These are phyloP conservation scores for Ceratothoa steindachneri DNA, from an alignment of 2,888 invertebrate species.

Conservation along the genomic window DNA sequence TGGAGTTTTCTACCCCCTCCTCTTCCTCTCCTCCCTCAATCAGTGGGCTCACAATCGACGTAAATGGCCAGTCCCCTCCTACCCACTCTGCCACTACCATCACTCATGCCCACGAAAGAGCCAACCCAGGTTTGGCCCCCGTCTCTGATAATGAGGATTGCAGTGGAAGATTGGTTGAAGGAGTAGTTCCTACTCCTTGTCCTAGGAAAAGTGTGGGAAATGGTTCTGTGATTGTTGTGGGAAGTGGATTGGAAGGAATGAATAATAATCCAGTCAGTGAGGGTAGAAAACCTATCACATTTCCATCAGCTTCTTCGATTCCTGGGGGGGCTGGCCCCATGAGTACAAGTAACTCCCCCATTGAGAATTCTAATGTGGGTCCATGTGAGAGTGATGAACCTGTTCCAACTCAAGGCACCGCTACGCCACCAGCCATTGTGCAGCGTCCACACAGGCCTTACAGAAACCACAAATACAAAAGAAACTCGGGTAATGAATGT, in stretches of 20 bases:
- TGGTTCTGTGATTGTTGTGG: conserved; percentile 32
- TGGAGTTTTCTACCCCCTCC: neutral
- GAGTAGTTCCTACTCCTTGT: conserved; percentile 25
- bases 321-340: neutral
- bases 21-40: conserved; percentile 5
- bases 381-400: neutral
- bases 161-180: neutral
- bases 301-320: neutral
- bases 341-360: neutral
- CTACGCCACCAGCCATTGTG: conserved; percentile 32
- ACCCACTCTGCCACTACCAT: conserved; percentile 13
- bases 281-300: neutral
- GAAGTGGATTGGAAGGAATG: conserved; percentile 16
- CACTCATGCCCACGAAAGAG: conserved; percentile 16
- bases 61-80: neutral
- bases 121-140: neutral
- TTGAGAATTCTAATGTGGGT: neutral
- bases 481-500: conserved; percentile 31
- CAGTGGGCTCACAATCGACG: neutral
- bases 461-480: conserved; percentile 28
- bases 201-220: conserved; percentile 27
- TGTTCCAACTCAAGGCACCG: neutral
- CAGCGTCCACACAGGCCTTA: conserved; percentile 30
- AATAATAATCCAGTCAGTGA: neutral
- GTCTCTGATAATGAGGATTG: neutral